Evolutionary conservation across 2,888 invertebrate genomes (phyloP).

Genomic region (Seira musarum): DNA sequence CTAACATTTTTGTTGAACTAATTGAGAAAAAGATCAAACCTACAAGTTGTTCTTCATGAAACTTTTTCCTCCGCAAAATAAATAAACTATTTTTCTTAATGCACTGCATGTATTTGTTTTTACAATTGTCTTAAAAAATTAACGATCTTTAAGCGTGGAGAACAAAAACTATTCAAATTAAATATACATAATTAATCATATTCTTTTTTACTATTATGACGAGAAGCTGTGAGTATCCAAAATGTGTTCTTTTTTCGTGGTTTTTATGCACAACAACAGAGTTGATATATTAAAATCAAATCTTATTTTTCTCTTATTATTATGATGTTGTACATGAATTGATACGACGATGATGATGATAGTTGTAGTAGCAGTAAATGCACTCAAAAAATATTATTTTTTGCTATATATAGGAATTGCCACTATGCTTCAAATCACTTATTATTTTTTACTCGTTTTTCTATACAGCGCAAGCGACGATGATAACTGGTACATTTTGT

Average conservation of each 20-base stretch:
- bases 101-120: neutral
- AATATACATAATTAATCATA: constrained; percentile 1
- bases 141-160: neutral
- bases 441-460: neutral
- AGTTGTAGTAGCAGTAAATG: constrained; percentile 40
- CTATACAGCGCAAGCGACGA: neutral
- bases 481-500: constrained; percentile 10
- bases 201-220: constrained; percentile 5
- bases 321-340: constrained; percentile 21
- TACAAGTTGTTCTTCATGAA: neutral
- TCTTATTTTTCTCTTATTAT: constrained; percentile 5
- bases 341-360: constrained; percentile 35
- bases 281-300: constrained; percentile 7
- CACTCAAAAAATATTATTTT: constrained; percentile 40
- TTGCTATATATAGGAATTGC: constrained; percentile 42
- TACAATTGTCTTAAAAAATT: neutral
- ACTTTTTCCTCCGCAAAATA: neutral
- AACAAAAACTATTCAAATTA: neutral
- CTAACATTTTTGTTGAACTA: neutral
- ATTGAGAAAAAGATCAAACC: neutral
- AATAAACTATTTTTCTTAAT: neutral
- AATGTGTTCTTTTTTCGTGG: neutral
- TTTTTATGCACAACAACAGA: constrained; percentile 13
- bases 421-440: constrained; percentile 7
- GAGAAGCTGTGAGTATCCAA: constrained; percentile 15